Base-by-base conservation (phyloP, 2,113 vertebrate species). In the Platanista minor region DNA sequence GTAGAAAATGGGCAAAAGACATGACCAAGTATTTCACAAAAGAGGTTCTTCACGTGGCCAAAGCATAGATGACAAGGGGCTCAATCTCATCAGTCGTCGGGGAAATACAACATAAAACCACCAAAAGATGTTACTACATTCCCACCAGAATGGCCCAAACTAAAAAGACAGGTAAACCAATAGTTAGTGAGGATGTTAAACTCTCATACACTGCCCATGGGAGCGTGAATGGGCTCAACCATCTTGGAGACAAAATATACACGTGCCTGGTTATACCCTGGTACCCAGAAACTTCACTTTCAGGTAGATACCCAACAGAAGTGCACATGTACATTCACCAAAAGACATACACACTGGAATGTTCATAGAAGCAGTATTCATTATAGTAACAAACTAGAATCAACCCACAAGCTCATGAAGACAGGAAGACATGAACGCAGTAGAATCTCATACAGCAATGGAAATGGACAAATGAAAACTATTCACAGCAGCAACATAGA, bases 131-230 rank as follows among this genome's bases (percentile, higher is more conserved):
- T 14, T 8, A 4, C n/a, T 2, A 12, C 9, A 8, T 8, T 29
- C 7, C 41, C 20, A 9, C 62, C 66, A 12, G n/a, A 33, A 25
- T 3, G 11, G 71, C 69, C 69, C 7, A 25, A 27, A 80, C 12
- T 23, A 23, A 49, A 1, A 31, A 4, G 21, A 5, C 25, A 54
- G 41, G 25, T 1, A 2, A 29, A 14, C 13, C 21, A 23, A 66
- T 15, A 6, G 9, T 13, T 33, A 1, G 25, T 0, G 29, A 59
- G 61, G 61, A 4, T 3, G 31, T 14, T 8, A 20, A 3, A 8
- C 1, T 54, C 27, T 54, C 39, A 0, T 1, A 2, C 61, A 0
- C 0, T 3, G 33, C 23, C 41, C 2, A 0, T 0, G 18, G 46
- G 49, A 10, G 5, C 15, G 36, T 12, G 0, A 43, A 29, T 15